Evolutionary conservation across 1,140 invertebrate genomes (phyloP), one percentile per base, ranked within the genome.

Genomic region (Epicauta chinensis): DNA sequence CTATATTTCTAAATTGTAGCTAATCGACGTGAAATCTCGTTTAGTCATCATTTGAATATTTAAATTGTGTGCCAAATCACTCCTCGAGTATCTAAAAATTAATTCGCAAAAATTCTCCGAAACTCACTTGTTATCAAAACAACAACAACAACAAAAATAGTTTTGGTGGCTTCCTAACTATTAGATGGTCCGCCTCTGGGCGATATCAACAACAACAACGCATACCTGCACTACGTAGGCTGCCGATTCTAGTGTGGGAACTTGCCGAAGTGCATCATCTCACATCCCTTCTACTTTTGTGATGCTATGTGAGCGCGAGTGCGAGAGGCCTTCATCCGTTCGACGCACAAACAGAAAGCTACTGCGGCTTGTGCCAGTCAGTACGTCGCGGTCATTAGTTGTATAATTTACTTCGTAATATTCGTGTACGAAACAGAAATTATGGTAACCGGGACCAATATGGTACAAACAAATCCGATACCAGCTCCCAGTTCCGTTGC

Each of bases 371-470:
- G 51, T 23, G 51, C 29, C 48, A 5, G 6, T n/a, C 32, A 16
- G 7, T 34, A 41, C 34, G 23, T 31, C 13, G 11, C 12, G 13
- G 14, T 46, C 34, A 36, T 23, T 52, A 29, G 2, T 17, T 15
- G 23, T 30, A 13, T 15, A 37, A 31, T 52, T 16, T 17, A 35
- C 17, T 32, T 5, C 7, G 14, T 5, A 2, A 23, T 5, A 23
- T 7, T 23, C 23, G 23, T 23, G 2, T 1, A 23, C 4, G 4
- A 5, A 23, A 5, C 23, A 7, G 4, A 7, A 14, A 14, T 35
- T 50, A 57, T 57, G 55, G 55, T 57, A 36, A 57, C 55, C 17
- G 55, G 51, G 48, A 57, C 51, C 23, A 51, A 42, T 47, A 57
- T 41, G 29, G 43, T 41, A 12, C 50, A 51, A 17, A 31, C 36